phyloP scores from a whole-genome alignment of 2,797 vertebrate genomes.

The Poeciliopsis turneri region DNA sequence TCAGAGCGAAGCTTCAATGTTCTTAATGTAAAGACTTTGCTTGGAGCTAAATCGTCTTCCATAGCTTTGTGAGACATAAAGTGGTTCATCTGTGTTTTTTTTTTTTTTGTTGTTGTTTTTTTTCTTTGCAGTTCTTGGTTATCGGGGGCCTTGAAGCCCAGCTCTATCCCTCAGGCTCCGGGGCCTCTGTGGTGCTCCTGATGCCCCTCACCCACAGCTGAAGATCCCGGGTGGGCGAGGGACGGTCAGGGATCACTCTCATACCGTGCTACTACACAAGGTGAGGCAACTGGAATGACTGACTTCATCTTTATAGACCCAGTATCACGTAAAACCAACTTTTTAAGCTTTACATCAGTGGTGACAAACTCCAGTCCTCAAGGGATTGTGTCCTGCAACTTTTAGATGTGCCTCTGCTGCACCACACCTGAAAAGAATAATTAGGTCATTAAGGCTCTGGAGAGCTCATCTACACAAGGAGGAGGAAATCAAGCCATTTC shows the following conservation, averaged over 20 bases:
- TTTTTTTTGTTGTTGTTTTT: slow-evolving; percentile 19
- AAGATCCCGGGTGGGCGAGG: slow-evolving; percentile 99
- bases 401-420: no score
- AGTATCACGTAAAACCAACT: no score
- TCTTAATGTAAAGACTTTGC: neutral
- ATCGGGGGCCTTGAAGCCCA: slow-evolving; percentile 86
- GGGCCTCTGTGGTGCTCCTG: slow-evolving; percentile 99
- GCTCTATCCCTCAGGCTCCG: slow-evolving; percentile 93
- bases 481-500: no score
- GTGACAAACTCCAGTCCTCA: no score
- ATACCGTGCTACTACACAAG: slow-evolving; percentile 92
- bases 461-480: no score
- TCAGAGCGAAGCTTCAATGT: neutral
- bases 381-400: no score
- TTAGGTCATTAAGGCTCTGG: no score
- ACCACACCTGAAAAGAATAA: no score
- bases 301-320: neutral
- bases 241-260: slow-evolving; percentile 98
- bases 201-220: slow-evolving; percentile 99
- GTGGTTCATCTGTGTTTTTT: neutral
- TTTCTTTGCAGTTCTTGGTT: slow-evolving; percentile 84
- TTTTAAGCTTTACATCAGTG: no score
- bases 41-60: no score
- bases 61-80: neutral
- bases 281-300: slow-evolving; percentile 69